Evolutionary conservation across 2,113 vertebrate genomes (phyloP).

Genomic region (Ciconia stormi): DNA sequence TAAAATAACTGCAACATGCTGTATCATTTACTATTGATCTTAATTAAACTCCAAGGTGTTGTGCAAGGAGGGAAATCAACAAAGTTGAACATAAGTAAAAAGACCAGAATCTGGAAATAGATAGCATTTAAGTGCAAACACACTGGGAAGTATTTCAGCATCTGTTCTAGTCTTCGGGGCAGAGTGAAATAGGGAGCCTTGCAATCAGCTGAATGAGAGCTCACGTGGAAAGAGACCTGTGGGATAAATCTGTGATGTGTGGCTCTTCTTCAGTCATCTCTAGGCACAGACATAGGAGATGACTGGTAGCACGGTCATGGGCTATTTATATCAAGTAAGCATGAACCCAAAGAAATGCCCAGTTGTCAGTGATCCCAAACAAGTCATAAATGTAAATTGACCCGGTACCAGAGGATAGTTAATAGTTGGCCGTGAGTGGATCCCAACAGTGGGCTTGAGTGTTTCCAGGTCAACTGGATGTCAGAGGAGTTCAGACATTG

Average conservation of each 20-base stretch:
- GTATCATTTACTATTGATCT: background rate
- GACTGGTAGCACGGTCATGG: rapidly evolving
- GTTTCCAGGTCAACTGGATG: background rate
- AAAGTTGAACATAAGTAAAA: background rate
- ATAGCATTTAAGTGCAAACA: background rate
- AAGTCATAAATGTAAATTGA: background rate
- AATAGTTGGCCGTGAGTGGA: background rate
- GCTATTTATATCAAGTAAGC: background rate
- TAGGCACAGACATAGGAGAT: background rate
- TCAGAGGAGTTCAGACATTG: background rate
- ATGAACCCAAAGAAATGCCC: background rate
- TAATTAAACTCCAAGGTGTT: background rate
- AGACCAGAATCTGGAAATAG: background rate
- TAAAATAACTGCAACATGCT: background rate
- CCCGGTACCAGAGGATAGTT: background rate
- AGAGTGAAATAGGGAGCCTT: background rate
- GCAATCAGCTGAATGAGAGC: background rate
- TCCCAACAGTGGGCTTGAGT: background rate
- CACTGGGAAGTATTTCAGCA: background rate
- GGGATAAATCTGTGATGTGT: background rate
- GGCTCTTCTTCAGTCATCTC: background rate
- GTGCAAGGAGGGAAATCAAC: background rate
- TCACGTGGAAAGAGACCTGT: background rate
- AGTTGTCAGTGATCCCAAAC: background rate
- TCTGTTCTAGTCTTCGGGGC: background rate